These are phyloP conservation scores for Hyperoplus lanceolatus DNA, from an alignment of 2,797 vertebrate genomes.

Conservation along the genomic window DNA sequence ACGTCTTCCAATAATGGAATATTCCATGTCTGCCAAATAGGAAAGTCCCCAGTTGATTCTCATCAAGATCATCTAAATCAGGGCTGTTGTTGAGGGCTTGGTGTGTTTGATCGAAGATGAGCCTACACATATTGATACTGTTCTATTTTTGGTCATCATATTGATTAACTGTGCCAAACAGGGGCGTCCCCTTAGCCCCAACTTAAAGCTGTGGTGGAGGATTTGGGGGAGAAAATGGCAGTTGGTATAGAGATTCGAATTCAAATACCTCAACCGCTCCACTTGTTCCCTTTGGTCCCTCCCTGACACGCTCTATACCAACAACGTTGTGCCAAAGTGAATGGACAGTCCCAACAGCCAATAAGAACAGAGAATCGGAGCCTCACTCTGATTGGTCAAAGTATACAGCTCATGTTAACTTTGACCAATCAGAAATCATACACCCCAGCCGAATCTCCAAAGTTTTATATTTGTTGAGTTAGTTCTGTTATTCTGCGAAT, in stretches of 20 bases:
- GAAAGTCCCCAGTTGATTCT: neutral
- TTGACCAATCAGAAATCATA: no score
- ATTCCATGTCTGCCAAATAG: neutral
- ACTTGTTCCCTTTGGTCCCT: no score
- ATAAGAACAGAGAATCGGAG: no score
- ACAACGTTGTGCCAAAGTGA: no score
- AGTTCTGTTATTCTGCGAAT: constrained; percentile 4
- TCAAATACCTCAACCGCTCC: no score
- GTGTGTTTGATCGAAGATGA: constrained; percentile 1
- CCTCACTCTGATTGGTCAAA: no score
- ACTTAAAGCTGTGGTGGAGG: neutral
- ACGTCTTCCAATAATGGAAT: neutral
- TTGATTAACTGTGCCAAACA: neutral
- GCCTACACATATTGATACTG: neutral
- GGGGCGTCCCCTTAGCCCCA: constrained; percentile 10
- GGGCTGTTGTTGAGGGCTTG: neutral
- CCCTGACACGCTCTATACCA: no score
- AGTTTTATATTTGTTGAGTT: constrained; percentile 16
- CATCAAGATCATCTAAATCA: constrained; percentile 1
- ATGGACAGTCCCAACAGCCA: no score
- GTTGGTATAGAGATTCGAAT: no score
- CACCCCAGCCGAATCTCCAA: neutral
- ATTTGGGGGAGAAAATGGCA: no score
- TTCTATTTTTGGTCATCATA: constrained; percentile 1
- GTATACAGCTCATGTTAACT: no score